Base-by-base conservation (phyloP, 2,113 vertebrate genomes). In the Lota lota region DNA sequence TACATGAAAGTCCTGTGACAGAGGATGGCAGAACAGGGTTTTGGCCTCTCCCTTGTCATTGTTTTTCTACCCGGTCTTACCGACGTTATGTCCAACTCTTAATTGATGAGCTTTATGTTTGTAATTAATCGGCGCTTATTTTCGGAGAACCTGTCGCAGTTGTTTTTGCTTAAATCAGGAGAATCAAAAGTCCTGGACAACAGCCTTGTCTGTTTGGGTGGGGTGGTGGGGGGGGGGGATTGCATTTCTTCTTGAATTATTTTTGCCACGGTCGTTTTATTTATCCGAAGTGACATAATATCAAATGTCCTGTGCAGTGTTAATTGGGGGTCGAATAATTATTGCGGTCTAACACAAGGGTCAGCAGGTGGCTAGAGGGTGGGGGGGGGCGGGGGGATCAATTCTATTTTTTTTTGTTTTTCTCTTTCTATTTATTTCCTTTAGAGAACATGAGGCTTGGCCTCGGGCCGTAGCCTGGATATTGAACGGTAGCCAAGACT, bases 51-150 rank as follows among this genome's bases (percentile, higher is more conserved):
- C 57, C 21, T 24, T 61, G 50, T 54, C 67, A 28, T 33, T 53
- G 50, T 72, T 17, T 72, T 17, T 33, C 28, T 4, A 6, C 28
- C 4, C 2, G 2, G 28, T 11, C 40, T 47, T 11, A 47, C 40
- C 1, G 40, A 47, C 1, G 40, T 12, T 47, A 47, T 2, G 40
- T 47, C 40, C 12, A 1, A 47, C 22, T 3, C 79, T 47, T 86
- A 77, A 85, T 83, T 82, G 76, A 73, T 62, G 63, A 77, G 71
- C 59, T 70, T 61, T 84, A 88, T 79, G 69, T 72, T 82, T 78
- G 70, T 47, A 12, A 85, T 87, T 86, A 85, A 86, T 90, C 84
- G 68, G 62, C 61, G 72, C 54, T 69, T n/a, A n/a, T 70, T 68
- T 77, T 79, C 59, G 47, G 16, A 71, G 71, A 84, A 56, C 40